Evolutionary conservation across 2,797 vertebrate species (phyloP), one percentile per base, ranked within the genome.

Genomic region (Argentina silus): DNA sequence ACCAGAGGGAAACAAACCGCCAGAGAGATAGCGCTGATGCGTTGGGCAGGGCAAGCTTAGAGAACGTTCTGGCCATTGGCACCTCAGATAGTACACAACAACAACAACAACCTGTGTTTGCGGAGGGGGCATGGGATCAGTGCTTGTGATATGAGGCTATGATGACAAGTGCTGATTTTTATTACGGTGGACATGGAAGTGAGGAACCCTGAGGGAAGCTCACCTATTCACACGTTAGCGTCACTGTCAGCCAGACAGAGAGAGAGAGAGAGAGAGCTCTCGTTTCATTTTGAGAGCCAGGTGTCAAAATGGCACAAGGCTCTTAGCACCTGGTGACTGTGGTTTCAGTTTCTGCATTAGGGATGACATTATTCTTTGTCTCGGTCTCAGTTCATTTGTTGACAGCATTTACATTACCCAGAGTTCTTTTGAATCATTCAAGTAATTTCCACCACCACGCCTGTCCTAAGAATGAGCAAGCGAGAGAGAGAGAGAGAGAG

Each of bases 91-190:
- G 76, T 81, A 88, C 84, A 51, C 59, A 83, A 81, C 80, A 72
- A 76, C 80, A 76, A 79, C 60, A 51, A 11, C 47, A 48, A 44
- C 15, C 15, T 44, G 67, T 66, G 73, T 79, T 67, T 21, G 75
- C 67, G 55, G 84, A 79, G 83, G 83, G 85, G 85, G 87, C 75
- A 45, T 79, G 88, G 86, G 82, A 88, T 90, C 89, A 85, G 89
- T 73, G 86, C 60, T 78, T 87, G 92, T 91, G 90, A 93, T 93
- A 93, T 93, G 92, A 93, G 92, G 79, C 82, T 84, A 85, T 76
- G 89, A 93, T 94, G 93, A 94, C 93, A 93, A 85, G 91, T 87
- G 89, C 89, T 93, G 93, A 94, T 91, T 91, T 92, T 86, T 89
- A 94, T 93, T 89, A 79, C 88, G 87, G 80, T 81, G 78, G 93